Conservation (phyloP, 2,113 vertebrate species). For the Semnopithecus entellus region DNA sequence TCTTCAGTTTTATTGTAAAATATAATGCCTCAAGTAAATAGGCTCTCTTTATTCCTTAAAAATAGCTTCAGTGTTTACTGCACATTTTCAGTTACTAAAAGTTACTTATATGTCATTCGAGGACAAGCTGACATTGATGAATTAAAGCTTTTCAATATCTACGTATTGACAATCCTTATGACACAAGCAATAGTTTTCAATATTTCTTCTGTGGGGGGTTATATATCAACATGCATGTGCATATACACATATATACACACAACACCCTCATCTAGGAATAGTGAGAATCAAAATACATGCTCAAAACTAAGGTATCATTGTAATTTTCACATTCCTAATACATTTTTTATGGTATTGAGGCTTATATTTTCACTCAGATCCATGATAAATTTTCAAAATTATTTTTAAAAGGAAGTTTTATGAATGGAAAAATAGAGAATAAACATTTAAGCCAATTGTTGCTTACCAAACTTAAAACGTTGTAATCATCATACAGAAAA, state of each 20-base stretch:
- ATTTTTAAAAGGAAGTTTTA: background rate
- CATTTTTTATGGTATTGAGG: background rate
- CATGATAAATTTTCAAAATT: background rate
- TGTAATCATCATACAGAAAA: background rate
- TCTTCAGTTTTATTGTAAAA: constrained; percentile 32
- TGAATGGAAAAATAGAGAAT: background rate
- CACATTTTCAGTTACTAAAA: background rate
- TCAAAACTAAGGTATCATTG: background rate
- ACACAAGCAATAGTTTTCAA: background rate
- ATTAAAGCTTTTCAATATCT: constrained; percentile 2
- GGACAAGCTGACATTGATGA: background rate
- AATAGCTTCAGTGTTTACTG: background rate
- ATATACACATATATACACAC: background rate
- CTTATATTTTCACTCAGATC: background rate
- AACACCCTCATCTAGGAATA: background rate
- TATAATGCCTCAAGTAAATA: constrained; percentile 25
- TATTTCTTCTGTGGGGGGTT: background rate
- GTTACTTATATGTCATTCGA: constrained; percentile 22
- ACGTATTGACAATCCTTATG: background rate
- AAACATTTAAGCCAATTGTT: background rate
- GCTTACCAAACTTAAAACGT: background rate
- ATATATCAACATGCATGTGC: background rate
- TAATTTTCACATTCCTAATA: background rate
- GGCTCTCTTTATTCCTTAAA: constrained; percentile 38
- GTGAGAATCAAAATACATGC: background rate